Conservation (phyloP, 2,888 invertebrate species). For the Empis stercorea region DNA sequence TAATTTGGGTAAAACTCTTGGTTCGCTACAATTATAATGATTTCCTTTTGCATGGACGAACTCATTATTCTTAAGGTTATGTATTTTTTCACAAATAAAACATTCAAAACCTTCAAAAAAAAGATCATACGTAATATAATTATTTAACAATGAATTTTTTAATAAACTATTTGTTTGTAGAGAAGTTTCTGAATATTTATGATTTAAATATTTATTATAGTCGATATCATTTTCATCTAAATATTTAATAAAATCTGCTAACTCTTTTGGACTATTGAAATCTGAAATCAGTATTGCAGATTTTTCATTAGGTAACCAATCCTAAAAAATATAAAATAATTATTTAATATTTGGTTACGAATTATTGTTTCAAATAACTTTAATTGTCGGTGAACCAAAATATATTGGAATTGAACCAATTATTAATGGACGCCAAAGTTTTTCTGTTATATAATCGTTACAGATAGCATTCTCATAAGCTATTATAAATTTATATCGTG, state of each 20-base stretch:
- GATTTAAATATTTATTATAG: conserved; percentile 53
- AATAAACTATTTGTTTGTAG: conserved; percentile 41
- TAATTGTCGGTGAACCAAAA: conserved; percentile 59
- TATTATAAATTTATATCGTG: conserved; percentile 68
- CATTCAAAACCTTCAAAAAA: conserved; percentile 50
- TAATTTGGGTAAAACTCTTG: too few species aligned
- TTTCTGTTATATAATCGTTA: conserved; percentile 77
- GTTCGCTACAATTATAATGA: conserved; percentile 42
- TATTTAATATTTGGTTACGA: neutral
- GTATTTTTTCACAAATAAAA: conserved; percentile 46
- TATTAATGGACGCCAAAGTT: conserved; percentile 69
- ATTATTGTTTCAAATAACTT: conserved; percentile 18
- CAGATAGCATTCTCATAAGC: conserved; percentile 75
- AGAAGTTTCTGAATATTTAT: conserved; percentile 42
- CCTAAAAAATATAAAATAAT: conserved; percentile 33
- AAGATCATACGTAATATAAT: conserved; percentile 41
- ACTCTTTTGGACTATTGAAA: conserved; percentile 44
- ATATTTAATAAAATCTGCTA: conserved; percentile 45
- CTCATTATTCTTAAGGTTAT: conserved; percentile 27
- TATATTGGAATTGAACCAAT: conserved; percentile 73
- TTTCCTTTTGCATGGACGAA: conserved; percentile 23
- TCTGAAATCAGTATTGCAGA: conserved; percentile 60
- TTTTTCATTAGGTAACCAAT: conserved; percentile 63
- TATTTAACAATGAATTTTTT: conserved; percentile 37
- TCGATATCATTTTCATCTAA: conserved; percentile 45